Percentiles rank a stretch among this genome's conserved stretches.
Conservation (phyloP, 2,113 vertebrate genomes). For the Morphnarchus princeps region DNA sequence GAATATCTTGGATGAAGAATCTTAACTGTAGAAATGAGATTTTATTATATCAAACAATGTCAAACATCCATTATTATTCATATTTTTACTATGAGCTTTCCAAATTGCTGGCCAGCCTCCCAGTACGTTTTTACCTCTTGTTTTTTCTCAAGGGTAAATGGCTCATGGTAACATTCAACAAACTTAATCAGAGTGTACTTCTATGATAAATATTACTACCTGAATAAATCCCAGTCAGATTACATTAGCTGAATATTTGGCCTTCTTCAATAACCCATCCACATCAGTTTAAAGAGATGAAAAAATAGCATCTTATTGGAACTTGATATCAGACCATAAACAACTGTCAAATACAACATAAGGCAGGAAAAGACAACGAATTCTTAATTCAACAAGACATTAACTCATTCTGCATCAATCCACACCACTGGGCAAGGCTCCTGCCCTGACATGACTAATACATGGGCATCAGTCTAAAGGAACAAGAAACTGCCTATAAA, state of each 20-base stretch:
- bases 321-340: background rate
- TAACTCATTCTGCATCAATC: background rate
- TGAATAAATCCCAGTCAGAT: background rate
- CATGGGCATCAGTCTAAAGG: background rate
- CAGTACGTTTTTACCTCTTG: background rate
- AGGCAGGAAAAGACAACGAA: background rate
- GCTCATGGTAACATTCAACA: background rate
- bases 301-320: background rate
- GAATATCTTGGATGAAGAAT: background rate
- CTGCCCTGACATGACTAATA: background rate
- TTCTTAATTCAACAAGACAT: background rate
- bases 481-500: background rate
- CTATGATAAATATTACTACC: background rate
- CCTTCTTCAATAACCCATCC: background rate
- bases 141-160: background rate
- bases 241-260: background rate
- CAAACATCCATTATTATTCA: background rate
- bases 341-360: background rate
- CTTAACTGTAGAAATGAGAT: background rate
- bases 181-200: background rate
- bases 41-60: background rate
- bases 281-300: background rate
- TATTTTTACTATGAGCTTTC: background rate
- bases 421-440: background rate
- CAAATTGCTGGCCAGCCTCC: background rate